phyloP scores from a whole-genome alignment of 2,797 vertebrate species.

The Clarias laeviceps region DNA sequence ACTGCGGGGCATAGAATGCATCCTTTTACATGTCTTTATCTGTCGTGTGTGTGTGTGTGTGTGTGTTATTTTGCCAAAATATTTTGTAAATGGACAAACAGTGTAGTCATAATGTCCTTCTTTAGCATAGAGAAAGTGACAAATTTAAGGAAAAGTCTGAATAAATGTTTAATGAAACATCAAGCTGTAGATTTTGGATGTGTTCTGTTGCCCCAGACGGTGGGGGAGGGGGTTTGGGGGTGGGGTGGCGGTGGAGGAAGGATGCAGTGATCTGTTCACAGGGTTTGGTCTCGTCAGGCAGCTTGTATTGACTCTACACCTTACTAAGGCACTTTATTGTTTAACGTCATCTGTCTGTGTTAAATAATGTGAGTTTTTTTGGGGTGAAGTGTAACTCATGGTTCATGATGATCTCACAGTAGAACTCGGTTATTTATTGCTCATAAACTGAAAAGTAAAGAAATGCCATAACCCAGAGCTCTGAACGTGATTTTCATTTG shows the following conservation, averaged over 20 bases:
- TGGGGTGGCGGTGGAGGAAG: too few species aligned
- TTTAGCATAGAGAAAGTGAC: not conserved
- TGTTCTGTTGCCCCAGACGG: not conserved
- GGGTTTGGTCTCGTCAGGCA: not conserved
- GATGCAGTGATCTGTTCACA: not conserved
- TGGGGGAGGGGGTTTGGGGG: too few species aligned
- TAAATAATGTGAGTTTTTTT: not conserved
- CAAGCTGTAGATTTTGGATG: not conserved
- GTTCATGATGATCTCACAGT: not conserved
- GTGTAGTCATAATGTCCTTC: not conserved
- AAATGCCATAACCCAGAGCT: not conserved
- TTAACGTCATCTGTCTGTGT: not conserved
- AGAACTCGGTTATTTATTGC: slow-evolving; percentile 14
- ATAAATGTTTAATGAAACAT: not conserved
- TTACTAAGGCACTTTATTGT: slow-evolving; percentile 6
- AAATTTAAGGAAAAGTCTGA: not conserved
- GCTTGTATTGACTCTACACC: not conserved
- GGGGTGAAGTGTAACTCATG: not conserved
- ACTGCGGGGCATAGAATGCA: not conserved
- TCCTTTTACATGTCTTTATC: not conserved
- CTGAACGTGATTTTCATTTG: not conserved
- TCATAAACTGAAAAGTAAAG: not conserved
- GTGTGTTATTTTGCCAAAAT: not conserved
- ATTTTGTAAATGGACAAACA: too few species aligned
- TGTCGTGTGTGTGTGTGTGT: not conserved